These are phyloP conservation scores for Toxostoma redivivum DNA, from an alignment of 2,113 vertebrate species.

Conservation along the genomic window DNA sequence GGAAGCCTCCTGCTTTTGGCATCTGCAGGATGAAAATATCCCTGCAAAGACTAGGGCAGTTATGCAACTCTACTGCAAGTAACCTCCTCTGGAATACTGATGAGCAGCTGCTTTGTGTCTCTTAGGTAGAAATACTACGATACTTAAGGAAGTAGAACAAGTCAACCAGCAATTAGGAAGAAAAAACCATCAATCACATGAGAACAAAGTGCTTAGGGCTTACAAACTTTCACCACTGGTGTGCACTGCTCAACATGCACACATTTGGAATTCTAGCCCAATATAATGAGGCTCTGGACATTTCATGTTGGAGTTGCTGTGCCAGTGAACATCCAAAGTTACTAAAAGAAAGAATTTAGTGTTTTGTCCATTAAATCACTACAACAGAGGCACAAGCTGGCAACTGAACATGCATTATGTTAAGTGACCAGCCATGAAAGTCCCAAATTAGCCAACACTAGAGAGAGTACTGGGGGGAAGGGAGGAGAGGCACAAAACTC, in stretches of 20 bases:
- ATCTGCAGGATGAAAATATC: conserved; percentile 37
- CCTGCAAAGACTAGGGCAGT: conserved; percentile 78
- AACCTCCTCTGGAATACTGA: conserved; percentile 82
- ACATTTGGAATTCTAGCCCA: background rate
- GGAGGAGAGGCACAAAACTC: background rate
- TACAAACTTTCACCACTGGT: background rate
- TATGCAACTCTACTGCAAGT: conserved; percentile 85
- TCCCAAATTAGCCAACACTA: background rate
- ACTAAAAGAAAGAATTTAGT: background rate
- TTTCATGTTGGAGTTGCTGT: background rate
- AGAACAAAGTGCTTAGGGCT: conserved; percentile 6
- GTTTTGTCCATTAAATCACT: background rate
- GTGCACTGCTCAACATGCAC: background rate
- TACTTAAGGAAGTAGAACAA: conserved; percentile 36
- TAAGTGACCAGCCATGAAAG: background rate
- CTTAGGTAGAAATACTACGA: conserved; percentile 37
- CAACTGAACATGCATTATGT: background rate
- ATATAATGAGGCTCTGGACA: background rate
- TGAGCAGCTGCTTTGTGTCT: conserved; percentile 67
- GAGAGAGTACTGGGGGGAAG: fast-evolving
- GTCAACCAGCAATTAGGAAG: conserved; percentile 30
- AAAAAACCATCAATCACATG: conserved; percentile 3
- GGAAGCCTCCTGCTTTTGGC: conserved; percentile 31
- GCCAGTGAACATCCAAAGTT: background rate
- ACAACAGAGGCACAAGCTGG: background rate